phyloP scores from a whole-genome alignment of 2,888 invertebrate genomes.

The Auanema freiburgensis region DNA sequence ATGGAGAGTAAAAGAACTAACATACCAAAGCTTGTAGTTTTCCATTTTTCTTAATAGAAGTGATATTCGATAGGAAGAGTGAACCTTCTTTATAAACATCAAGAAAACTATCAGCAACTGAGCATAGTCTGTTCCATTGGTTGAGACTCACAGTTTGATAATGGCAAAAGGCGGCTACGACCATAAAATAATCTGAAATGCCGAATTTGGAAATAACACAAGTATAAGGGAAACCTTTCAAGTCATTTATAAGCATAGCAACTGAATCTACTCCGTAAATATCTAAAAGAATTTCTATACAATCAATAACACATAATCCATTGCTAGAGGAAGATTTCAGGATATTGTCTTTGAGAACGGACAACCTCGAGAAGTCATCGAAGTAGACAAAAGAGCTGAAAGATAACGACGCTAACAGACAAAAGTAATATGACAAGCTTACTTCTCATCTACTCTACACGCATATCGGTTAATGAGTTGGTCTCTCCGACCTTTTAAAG shows the following conservation, averaged over 20 bases:
- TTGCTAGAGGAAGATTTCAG: no score
- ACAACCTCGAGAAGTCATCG: no score
- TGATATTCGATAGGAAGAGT: background rate
- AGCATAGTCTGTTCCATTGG: constrained; percentile 12
- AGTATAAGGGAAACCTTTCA: no score
- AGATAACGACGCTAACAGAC: no score
- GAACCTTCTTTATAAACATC: background rate
- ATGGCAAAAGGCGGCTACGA: constrained; percentile 8
- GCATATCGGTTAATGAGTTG: constrained; percentile 1
- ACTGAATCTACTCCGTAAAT: no score
- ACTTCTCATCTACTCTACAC: constrained; percentile 8
- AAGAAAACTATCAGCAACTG: constrained; percentile 14
- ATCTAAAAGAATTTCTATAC: no score
- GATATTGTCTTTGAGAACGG: no score
- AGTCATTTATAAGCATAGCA: no score
- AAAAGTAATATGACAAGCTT: background rate
- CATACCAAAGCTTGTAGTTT: background rate
- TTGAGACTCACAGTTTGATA: background rate
- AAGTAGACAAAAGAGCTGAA: no score
- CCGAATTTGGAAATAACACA: no score
- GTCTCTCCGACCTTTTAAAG: constrained; percentile 7
- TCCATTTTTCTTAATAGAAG: constrained; percentile 17
- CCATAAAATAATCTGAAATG: no score
- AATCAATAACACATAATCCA: no score
- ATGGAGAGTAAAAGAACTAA: background rate